Conservation (phyloP, 2,113 vertebrate genomes). For the Pygoscelis antarcticus region DNA sequence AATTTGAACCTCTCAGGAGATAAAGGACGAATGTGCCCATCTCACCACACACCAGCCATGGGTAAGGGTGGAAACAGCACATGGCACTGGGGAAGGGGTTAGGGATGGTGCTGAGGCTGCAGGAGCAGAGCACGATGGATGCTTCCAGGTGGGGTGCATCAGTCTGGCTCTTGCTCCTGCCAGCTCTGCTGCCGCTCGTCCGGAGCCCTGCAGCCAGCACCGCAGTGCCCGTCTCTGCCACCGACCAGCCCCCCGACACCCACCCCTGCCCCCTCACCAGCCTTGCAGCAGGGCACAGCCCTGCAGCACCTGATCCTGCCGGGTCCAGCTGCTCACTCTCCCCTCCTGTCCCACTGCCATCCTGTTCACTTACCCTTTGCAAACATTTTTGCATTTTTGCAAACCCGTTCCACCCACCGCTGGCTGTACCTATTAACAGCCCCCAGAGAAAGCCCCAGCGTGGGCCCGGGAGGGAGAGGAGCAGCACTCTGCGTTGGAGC, state of each 20-base stretch:
- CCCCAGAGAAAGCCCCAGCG: accelerated
- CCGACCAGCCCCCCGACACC: not conserved
- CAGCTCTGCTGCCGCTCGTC: not conserved
- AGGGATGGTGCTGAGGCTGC: not conserved
- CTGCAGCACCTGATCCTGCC: not conserved
- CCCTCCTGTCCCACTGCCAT: not conserved
- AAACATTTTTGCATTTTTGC: not conserved
- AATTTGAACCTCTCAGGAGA: not conserved
- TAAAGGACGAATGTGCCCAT: accelerated
- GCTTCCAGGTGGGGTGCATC: not conserved
- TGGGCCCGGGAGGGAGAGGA: no score
- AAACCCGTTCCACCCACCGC: not conserved
- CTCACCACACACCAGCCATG: accelerated
- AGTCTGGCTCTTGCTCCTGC: accelerated
- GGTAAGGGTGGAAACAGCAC: accelerated
- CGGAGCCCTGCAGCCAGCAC: accelerated
- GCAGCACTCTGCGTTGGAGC: accelerated
- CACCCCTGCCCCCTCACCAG: not conserved
- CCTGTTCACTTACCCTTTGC: not conserved
- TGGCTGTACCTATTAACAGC: not conserved
- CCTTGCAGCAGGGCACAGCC: not conserved
- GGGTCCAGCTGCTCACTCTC: accelerated
- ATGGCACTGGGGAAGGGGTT: accelerated
- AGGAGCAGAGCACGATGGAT: not conserved
- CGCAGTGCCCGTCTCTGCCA: not conserved